Base-by-base conservation (phyloP, 2,113 vertebrate species). In the Diphyllodes magnificus region DNA sequence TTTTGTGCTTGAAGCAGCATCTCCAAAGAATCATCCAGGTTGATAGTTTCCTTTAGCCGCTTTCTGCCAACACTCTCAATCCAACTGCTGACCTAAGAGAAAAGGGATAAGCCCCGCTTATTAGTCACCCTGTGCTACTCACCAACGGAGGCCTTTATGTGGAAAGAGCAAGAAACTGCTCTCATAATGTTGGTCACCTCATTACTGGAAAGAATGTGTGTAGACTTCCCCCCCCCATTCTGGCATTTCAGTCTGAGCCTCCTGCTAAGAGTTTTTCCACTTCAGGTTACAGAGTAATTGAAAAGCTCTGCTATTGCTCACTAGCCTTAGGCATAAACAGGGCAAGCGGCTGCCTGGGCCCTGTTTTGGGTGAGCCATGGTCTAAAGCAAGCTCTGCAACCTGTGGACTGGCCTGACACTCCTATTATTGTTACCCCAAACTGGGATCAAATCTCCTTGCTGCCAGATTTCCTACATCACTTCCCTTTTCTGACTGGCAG, bases 31-130 rank as follows among this genome's bases (percentile, higher is more conserved):
- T 98, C 97, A 3, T 98, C 98, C 87, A 98, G 88, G 68, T 96
- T 94, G 78, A 90, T 14, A 7, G 96, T 96, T 42, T 97, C 98
- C 79, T 97, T 96, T 31, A 99, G 97, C 11, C 95, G 93, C 54
- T 96, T 98, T 96, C 98, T 98, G 77, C 99, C 99, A 54, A 98
- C 98, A 54, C 98, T 97, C 97, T 98, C 97, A 2, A 99, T 97
- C 99, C 99, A 99, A 54, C 94, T 96, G 96, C 98, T 98, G 93
- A 98, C 97, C 99, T 99, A 90, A 56, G 30, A 82, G 85, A 80
- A 96, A 86, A 93, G n/a, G 76, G 51, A 82, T 78, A 94, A 93
- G 40, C 27, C 45, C 31, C 4, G 1, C 47, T 31, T 63, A 13
- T 86, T 91, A 91, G 71, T 85, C 85, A 92, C 50, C 16, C 64